A percentile compares a stretch with the other conserved stretches of the same genome.
Evolutionary conservation across 1,140 invertebrate species (phyloP).

Genomic region (Drosophila tristis): DNA sequence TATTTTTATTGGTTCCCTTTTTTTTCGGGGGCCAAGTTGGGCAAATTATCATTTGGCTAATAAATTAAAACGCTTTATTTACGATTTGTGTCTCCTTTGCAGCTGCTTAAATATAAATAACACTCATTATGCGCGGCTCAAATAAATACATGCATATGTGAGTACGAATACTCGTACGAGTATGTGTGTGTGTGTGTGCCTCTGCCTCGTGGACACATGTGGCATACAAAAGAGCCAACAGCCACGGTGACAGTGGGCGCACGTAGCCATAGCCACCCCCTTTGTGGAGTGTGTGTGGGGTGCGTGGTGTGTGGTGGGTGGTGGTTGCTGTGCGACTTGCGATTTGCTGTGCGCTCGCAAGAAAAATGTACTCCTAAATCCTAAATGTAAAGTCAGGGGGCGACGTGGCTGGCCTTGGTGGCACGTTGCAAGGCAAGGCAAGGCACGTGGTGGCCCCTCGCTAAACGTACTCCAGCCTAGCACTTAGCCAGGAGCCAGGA

Average conservation of each 20-base stretch:
- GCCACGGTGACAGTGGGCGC: constrained; percentile 28
- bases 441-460: constrained; percentile 53
- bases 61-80: constrained; percentile 60
- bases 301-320: constrained; percentile 12
- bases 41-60: constrained; percentile 46
- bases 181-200: neutral
- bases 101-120: constrained; percentile 75
- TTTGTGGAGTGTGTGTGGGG: constrained; percentile 1
- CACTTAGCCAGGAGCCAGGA: constrained; percentile 18
- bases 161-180: neutral
- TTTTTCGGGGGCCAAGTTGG: neutral
- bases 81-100: constrained; percentile 58
- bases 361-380: constrained; percentile 79
- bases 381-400: constrained; percentile 71
- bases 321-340: constrained; percentile 7
- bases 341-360: constrained; percentile 45
- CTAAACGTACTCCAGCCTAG: constrained; percentile 37
- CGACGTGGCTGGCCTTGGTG: constrained; percentile 53
- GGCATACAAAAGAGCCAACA: constrained; percentile 48
- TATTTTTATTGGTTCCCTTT: neutral
- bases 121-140: constrained; percentile 66
- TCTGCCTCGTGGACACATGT: constrained; percentile 38
- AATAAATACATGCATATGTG: constrained; percentile 50
- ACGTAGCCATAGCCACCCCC: constrained; percentile 38
- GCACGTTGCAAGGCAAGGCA: constrained; percentile 61